A percentile compares a stretch with the other conserved stretches of the same genome.
These are phyloP conservation scores for Dendroctonus valens DNA, from an alignment of 1,140 invertebrate species.

Conservation along the genomic window DNA sequence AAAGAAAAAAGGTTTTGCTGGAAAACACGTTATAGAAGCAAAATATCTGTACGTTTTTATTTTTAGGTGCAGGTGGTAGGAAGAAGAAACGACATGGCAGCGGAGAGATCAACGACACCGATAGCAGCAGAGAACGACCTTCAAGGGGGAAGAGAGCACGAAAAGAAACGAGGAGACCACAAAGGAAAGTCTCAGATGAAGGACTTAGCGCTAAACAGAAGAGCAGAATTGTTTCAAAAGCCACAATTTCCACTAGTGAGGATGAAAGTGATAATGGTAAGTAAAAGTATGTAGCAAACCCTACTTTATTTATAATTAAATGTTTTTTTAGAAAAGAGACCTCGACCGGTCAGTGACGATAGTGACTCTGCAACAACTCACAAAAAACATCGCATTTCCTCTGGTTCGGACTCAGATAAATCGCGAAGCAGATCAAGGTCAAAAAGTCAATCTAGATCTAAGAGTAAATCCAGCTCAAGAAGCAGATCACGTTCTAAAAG, in stretches of 20 bases:
- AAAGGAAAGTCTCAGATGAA: constrained; percentile 54
- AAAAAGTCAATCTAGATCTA: constrained; percentile 42
- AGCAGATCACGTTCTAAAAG: constrained; percentile 42
- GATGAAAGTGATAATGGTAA: constrained; percentile 55
- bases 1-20: constrained; percentile 21
- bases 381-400: constrained; percentile 51
- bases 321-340: constrained; percentile 47
- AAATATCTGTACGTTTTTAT: background rate
- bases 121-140: constrained; percentile 62
- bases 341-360: constrained; percentile 61
- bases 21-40: background rate
- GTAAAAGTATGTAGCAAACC: background rate
- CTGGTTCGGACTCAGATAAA: constrained; percentile 50
- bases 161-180: constrained; percentile 49
- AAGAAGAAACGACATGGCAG: constrained; percentile 11
- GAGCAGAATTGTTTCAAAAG: constrained; percentile 88
- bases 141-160: constrained; percentile 56
- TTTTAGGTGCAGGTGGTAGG: constrained; percentile 17
- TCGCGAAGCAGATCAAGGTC: constrained; percentile 39
- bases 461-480: constrained; percentile 40
- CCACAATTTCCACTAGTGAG: constrained; percentile 92
- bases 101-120: constrained; percentile 48
- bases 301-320: background rate
- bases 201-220: constrained; percentile 80
- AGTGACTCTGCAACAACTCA: constrained; percentile 56